These are phyloP conservation scores for Anthoptus insignis DNA, from an alignment of 2,888 invertebrate species.

Conservation along the genomic window DNA sequence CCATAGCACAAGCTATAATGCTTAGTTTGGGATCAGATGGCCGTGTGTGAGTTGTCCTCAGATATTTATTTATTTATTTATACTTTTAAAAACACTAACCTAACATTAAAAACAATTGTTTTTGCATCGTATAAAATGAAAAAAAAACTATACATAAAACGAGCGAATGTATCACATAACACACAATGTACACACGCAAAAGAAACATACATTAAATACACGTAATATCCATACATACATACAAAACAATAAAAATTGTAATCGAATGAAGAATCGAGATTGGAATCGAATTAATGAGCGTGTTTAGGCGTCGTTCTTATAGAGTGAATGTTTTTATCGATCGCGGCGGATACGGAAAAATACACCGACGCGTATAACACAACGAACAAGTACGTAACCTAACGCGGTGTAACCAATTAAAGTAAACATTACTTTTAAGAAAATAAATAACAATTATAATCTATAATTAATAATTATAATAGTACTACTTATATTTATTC, in stretches of 20 bases:
- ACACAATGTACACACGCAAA: conserved; percentile 25
- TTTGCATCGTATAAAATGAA: conserved; percentile 56
- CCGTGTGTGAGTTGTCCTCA: too few relatives aligned
- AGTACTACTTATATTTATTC: conserved; percentile 57
- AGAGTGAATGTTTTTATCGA: conserved; percentile 66
- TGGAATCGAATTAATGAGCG: conserved; percentile 50
- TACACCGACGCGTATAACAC: conserved; percentile 47
- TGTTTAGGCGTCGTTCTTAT: conserved; percentile 57
- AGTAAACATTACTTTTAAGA: conserved; percentile 66
- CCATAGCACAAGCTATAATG: too few relatives aligned
- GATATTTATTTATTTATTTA: too few relatives aligned
- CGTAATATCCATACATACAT: conserved; percentile 25
- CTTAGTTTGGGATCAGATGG: too few relatives aligned
- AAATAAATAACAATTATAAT: conserved; percentile 67
- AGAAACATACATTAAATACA: conserved; percentile 35
- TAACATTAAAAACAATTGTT: too few relatives aligned
- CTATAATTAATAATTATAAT: conserved; percentile 63
- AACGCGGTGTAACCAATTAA: conserved; percentile 61
- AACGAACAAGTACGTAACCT: conserved; percentile 73
- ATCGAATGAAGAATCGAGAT: conserved; percentile 38
- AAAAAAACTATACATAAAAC: conserved; percentile 67
- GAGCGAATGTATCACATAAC: conserved; percentile 53
- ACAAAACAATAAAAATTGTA: conserved; percentile 26
- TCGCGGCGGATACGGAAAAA: conserved; percentile 26
- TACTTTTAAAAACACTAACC: too few relatives aligned